Conservation (phyloP, 1,140 invertebrate species). For the Spodoptera litura region DNA sequence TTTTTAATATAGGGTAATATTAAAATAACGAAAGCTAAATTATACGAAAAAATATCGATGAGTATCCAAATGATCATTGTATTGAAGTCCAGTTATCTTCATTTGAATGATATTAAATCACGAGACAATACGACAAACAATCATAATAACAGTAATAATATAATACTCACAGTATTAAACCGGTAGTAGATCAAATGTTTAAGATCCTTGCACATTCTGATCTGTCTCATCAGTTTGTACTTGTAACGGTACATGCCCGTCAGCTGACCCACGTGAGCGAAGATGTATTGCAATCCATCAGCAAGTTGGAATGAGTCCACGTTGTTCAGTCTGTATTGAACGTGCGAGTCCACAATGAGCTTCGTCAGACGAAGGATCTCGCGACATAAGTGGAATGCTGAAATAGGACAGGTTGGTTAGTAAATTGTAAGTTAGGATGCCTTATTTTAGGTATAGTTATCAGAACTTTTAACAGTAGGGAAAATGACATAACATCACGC, state of each 20-base stretch:
- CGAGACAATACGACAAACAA: too few species aligned
- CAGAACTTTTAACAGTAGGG: too few species aligned
- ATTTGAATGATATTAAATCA: too few species aligned
- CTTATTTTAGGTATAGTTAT: too few species aligned
- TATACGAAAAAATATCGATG: too few species aligned
- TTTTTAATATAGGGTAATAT: too few species aligned
- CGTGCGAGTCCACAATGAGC: slow-evolving; percentile 99
- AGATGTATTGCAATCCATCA: slow-evolving; percentile 99
- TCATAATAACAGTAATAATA: neutral
- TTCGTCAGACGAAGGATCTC: slow-evolving; percentile 99
- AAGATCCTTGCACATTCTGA: slow-evolving; percentile 99
- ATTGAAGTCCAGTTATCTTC: too few species aligned
- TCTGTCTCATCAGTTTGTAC: slow-evolving; percentile 99
- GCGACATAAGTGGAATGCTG: slow-evolving; percentile 99
- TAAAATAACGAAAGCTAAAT: too few species aligned
- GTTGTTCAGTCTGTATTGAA: slow-evolving; percentile 99
- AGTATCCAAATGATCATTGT: too few species aligned
- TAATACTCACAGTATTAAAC: slow-evolving; percentile 96
- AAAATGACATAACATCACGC: too few species aligned
- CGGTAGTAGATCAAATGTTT: slow-evolving; percentile 99
- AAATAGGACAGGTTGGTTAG: slow-evolving; percentile 48
- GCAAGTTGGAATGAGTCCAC: slow-evolving; percentile 99
- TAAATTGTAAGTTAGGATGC: neutral
- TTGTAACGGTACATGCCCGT: slow-evolving; percentile 99
- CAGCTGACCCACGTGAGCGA: slow-evolving; percentile 99